Conservation (phyloP, 2,888 invertebrate genomes). For the Tanypteryx hageni region DNA sequence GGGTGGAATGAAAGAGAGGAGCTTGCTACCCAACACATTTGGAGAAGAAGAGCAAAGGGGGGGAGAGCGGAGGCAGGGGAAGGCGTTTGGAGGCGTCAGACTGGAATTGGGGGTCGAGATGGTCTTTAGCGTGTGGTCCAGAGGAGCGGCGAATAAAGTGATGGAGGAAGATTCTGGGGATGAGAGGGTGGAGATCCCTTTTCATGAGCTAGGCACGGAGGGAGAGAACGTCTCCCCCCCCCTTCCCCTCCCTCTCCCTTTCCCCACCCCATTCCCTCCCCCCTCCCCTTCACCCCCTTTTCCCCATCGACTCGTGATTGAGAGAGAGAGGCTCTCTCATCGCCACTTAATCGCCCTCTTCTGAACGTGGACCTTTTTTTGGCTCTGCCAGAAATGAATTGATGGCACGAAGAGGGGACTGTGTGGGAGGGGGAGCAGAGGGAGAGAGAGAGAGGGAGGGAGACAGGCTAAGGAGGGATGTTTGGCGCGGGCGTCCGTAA, state of each 20-base stretch:
- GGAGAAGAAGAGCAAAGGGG: conserved; percentile 58
- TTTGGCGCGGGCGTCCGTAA: neutral
- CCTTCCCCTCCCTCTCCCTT: conserved; percentile 71
- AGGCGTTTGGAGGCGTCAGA: neutral
- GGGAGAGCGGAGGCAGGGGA: neutral
- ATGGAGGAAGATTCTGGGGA: conserved; percentile 69
- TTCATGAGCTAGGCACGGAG: conserved; percentile 69
- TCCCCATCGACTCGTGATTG: neutral
- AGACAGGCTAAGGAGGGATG: neutral
- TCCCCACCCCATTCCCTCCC: conserved; percentile 70
- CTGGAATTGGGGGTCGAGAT: conserved; percentile 69
- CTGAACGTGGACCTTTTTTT: conserved; percentile 4
- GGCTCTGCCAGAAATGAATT: conserved; percentile 72
- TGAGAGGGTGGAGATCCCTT: neutral
- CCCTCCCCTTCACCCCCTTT: conserved; percentile 71
- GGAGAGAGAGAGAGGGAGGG: conserved; percentile 66
- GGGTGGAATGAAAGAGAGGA: no score
- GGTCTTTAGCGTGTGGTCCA: conserved; percentile 20
- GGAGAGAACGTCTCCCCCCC: conserved; percentile 70
- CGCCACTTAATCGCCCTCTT: neutral
- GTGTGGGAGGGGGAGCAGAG: conserved; percentile 51
- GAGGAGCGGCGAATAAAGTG: conserved; percentile 58
- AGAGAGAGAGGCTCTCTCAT: neutral
- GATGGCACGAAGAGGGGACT: conserved; percentile 69
- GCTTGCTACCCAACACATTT: no score